Percentiles rank a stretch among this genome's conserved stretches.
phyloP scores from a whole-genome alignment of 2,888 invertebrate genomes.

The Agelastica alni region DNA sequence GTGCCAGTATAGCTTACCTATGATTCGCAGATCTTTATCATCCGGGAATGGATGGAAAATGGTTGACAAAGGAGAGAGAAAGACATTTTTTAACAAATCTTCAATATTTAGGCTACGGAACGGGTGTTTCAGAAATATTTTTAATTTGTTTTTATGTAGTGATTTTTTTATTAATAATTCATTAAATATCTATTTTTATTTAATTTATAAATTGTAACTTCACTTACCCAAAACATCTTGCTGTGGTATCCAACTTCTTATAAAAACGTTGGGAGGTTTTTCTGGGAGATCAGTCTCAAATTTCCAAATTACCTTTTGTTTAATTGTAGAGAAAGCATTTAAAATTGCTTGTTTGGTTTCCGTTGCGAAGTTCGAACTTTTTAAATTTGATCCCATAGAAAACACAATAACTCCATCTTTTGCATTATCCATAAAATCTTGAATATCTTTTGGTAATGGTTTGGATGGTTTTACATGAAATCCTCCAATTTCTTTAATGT shows the following conservation, averaged over 20 bases:
- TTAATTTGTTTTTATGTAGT: too few species aligned
- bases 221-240: slow-evolving; percentile 45
- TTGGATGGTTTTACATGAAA: slow-evolving; percentile 53
- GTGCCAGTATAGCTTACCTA: too few species aligned
- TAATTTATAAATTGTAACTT: neutral
- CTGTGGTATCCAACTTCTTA: slow-evolving; percentile 49
- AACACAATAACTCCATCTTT: slow-evolving; percentile 62
- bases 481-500: slow-evolving; percentile 64
- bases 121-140: too few species aligned
- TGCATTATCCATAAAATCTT: slow-evolving; percentile 60
- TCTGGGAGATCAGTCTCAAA: slow-evolving; percentile 58
- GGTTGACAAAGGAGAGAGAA: too few species aligned
- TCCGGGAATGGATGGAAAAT: too few species aligned
- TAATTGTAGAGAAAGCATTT: slow-evolving; percentile 62
- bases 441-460: slow-evolving; percentile 54
- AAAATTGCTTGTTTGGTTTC: slow-evolving; percentile 61
- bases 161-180: too few species aligned
- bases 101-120: too few species aligned
- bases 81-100: too few species aligned
- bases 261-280: slow-evolving; percentile 53
- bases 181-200: too few species aligned
- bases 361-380: slow-evolving; percentile 60
- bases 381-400: slow-evolving; percentile 65
- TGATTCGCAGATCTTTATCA: too few species aligned
- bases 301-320: slow-evolving; percentile 71